A percentile compares a stretch with the other conserved stretches of the same genome.
Evolutionary conservation across 2,113 vertebrate species (phyloP).

Genomic region (Rhombomys opimus): DNA sequence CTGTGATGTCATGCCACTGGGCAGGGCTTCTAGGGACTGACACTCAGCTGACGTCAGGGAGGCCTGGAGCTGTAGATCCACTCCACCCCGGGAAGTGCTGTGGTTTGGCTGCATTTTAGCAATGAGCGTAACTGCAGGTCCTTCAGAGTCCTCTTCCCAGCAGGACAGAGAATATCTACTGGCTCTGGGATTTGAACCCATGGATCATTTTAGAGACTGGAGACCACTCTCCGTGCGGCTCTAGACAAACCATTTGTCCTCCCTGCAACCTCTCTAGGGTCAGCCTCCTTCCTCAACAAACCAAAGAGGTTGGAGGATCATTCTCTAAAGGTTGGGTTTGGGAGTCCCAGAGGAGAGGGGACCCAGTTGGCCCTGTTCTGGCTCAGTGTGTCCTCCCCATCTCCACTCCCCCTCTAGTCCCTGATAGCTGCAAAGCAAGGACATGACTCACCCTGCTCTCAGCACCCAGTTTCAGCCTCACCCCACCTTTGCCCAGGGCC

Average conservation of each 20-base stretch:
- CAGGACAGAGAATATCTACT: not conserved
- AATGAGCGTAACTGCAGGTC: not conserved
- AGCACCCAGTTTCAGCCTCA: slow-evolving; percentile 68
- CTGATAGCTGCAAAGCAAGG: not conserved
- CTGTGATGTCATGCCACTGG: not conserved
- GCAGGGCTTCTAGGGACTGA: slow-evolving; percentile 20
- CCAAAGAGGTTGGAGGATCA: not conserved
- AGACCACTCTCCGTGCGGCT: not conserved
- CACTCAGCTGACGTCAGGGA: not conserved
- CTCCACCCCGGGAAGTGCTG: not conserved
- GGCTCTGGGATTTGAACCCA: not conserved
- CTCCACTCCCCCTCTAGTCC: too few relatives aligned
- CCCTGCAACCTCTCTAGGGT: not conserved
- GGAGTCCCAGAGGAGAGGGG: not conserved
- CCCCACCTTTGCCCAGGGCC: slow-evolving; percentile 10
- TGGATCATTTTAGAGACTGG: not conserved
- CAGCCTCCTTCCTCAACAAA: not conserved
- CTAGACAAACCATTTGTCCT: not conserved
- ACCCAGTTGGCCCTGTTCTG: not conserved
- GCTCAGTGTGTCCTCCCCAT: not conserved
- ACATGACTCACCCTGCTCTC: slow-evolving; percentile 44
- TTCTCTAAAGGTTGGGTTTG: not conserved
- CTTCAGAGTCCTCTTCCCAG: not conserved
- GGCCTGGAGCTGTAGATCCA: too few relatives aligned
- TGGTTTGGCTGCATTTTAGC: not conserved